Base-by-base conservation (phyloP, 2,113 vertebrate genomes). In the Orcinus orca region DNA sequence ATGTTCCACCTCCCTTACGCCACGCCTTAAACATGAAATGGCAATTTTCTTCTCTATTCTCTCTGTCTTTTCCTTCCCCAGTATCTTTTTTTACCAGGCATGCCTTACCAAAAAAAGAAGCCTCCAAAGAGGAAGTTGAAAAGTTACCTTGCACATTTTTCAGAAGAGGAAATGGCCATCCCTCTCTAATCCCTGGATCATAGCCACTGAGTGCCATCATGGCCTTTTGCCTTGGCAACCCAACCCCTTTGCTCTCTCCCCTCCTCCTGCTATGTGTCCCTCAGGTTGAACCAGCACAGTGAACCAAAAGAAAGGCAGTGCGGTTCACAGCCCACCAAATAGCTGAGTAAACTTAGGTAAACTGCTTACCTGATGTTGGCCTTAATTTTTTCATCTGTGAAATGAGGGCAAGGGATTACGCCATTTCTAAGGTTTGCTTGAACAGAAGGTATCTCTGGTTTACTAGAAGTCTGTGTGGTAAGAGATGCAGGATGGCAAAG, bases 141-240 rank as follows among this genome's bases (percentile, higher is more conserved):
- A 80, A 13, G 8, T 41, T 38, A n/a, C 11, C 47, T 25, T 85
- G 29, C 20, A 60, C 9, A 10, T 12, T 67, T 90, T 44, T 41
- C 7, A 36, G 33, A 14, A 73, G 18, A 53, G 10, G 53, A 79
- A 80, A 80, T 21, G 36, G 23, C 0, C 6, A 25, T 3, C 17
- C 18, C 50, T 33, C 7, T 23, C 31, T 29, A 18, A 44, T 13
- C 26, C 11, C 14, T 58, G 26, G 53, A 2, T 65, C 6, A 9
- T 20, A 0, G 12, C 68, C 44, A 41, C 0, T 1, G 60, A 62
- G 60, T 20, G 18, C 10, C 63, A 15, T 7, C 6, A 53, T 26
- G n/a, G 58, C 18, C 33, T 33, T 29, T 26, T 0, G 9, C 13
- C 41, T 77, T 47, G 62, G 60, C 38, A 26, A 67, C 83, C 25